Base-by-base conservation (phyloP, 2,888 invertebrate species). In the Neoaliturus tenellus region DNA sequence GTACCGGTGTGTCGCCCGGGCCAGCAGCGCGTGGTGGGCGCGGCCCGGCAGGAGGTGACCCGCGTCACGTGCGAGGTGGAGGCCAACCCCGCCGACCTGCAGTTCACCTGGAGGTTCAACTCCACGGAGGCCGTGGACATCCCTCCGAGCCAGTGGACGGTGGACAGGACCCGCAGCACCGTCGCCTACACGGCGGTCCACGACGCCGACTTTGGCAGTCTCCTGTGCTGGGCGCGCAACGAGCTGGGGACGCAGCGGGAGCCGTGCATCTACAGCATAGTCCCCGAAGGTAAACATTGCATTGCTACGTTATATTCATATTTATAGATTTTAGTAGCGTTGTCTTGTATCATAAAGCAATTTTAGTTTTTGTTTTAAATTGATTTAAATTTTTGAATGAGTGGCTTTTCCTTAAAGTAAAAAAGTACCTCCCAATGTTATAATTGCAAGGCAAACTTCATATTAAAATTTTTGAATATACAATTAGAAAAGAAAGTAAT, bases 71-170 rank as follows among this genome's bases (percentile, higher is more conserved):
- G 92, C 89, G 94, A 94, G 88, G 91, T 96, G 55, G 95, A 96
- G 86, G 95, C 96, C 0, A 96, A 96, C 89, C 96, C 96, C 10
- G 92, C 93, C 89, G 94, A 94, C 86, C 92, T 95, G 51, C 92
- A 91, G 87, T 95, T 95, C 90, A 92, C 92, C 84, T 95, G 95
- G 95, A 94, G 94, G 90, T 95, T 96, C 91, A 96, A 96, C 93
- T 75, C 75, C 12, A 93, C 93, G 86, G 95, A 95, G 88, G 92
- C 93, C 41, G 92, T 94, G 85, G 95, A 95, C 90, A 93, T 95
- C 87, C 93, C 94, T 14, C 93, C 93, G 85, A 93, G 93, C 82
- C 92, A 93, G 87, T 92, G 94, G 86, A 91, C 92, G 85, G 92
- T 92, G 80, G 95, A 95, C 87, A 92, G 92, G 51, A 92, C 93